Base-by-base conservation (phyloP, 2,797 vertebrate species). In the Meriones psammophilus region DNA sequence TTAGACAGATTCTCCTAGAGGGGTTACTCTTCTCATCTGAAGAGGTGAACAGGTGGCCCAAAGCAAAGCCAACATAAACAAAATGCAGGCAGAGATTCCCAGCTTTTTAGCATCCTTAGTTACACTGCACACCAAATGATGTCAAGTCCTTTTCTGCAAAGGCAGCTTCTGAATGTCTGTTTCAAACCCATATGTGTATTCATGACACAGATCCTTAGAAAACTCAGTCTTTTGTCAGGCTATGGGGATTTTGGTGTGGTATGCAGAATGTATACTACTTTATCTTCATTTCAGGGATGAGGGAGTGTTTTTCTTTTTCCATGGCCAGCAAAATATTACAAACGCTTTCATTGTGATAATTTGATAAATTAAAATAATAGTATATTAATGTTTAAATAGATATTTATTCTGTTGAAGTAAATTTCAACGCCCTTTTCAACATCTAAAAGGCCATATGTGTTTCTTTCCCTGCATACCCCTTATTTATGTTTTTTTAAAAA, bases 331-430 rank as follows among this genome's bases (percentile, higher is more conserved):
- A 78, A 77, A 77, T 87, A 42, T 22, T 50, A 54, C 7, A n/a
- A 69, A 30, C 24, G 0, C 62, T 91, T 80, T 8, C 30, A 62
- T 89, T 95, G 39, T 91, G 68, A 73, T 14, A 71, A 15, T 69
- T 89, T 66, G n/a, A 73, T 89, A 85, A 76, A 54, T 95, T 83
- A 86, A 94, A 91, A 46, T 77, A 24, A 1, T 76, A 89, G 60
- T 80, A 13, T 30, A 54, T 80, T 92, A 88, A 54, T 60, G 18
- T 91, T 94, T 73, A 66, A 54, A 66, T 93, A 91, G 18, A 81
- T 54, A 22, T 42, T 81, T 74, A 33, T 33, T 76, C 39, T 28
- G 0, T 74, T 81, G 28, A 94, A 64, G 36, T 62, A 93, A 64
- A 94, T 76, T 24, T 71, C 33, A 94, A 28, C 22, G 66, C 84